phyloP scores from a whole-genome alignment of 2,888 invertebrate genomes.

The Diplazon laetatorius region DNA sequence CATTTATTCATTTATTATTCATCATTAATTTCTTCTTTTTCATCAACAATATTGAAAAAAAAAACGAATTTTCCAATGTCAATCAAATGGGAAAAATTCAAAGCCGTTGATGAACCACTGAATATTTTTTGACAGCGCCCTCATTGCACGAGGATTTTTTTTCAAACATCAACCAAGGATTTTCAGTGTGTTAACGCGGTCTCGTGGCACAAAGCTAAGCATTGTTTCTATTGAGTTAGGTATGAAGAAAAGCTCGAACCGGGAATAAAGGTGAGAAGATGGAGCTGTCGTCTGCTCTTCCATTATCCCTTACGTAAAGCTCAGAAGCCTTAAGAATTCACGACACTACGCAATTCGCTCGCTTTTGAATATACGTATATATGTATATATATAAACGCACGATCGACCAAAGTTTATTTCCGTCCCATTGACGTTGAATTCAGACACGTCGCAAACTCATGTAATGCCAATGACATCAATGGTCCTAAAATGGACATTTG shows the following conservation, averaged over 20 bases:
- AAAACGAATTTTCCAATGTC: no score
- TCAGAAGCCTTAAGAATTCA: slow-evolving; percentile 39
- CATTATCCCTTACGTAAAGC: slow-evolving; percentile 48
- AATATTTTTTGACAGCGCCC: no score
- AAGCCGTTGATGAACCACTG: no score
- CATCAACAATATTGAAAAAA: no score
- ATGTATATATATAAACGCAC: neutral
- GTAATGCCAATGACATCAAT: neutral
- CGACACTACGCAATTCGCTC: slow-evolving; percentile 11
- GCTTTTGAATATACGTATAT: neutral
- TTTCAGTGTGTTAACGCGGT: neutral
- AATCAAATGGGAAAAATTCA: no score
- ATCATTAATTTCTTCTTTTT: no score
- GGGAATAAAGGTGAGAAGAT: slow-evolving; percentile 42
- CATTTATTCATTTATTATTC: no score
- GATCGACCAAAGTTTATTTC: neutral
- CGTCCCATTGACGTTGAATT: neutral
- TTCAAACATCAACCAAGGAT: neutral
- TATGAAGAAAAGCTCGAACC: slow-evolving; percentile 1
- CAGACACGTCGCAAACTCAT: neutral
- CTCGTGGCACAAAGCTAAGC: neutral
- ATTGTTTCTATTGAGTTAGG: neutral
- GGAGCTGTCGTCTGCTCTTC: slow-evolving; percentile 34
- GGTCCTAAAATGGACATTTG: no score
- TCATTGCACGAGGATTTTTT: no score